Conservation (phyloP, 2,113 vertebrate genomes). For the Nothoprocta pentlandii region DNA sequence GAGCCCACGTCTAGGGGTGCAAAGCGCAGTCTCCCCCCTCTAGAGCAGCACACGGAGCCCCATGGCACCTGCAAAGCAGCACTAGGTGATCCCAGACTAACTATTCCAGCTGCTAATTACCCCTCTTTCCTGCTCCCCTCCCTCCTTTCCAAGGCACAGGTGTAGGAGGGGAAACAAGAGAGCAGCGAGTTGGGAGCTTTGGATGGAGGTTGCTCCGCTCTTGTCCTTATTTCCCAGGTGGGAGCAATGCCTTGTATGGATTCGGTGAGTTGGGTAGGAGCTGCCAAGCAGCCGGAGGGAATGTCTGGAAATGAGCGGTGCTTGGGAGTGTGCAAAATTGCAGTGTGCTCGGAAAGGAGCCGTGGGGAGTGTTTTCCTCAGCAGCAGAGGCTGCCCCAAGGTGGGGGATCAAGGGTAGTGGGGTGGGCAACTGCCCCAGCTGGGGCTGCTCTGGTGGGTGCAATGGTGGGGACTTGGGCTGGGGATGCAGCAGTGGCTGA, state of each 20-base stretch:
- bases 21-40: not conserved
- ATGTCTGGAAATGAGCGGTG: not conserved
- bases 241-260: too few species aligned
- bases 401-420: not conserved
- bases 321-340: not conserved
- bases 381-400: not conserved
- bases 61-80: fast-evolving
- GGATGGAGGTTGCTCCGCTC: fast-evolving
- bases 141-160: not conserved
- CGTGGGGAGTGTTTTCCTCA: not conserved
- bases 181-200: fast-evolving
- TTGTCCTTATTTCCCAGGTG: not conserved
- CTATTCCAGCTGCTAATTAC: not conserved
- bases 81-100: not conserved
- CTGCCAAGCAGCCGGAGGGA: not conserved
- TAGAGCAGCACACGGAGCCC: fast-evolving
- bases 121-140: not conserved
- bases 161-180: fast-evolving
- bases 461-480: too few species aligned
- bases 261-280: not conserved
- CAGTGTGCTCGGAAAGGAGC: not conserved
- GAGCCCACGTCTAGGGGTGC: not conserved
- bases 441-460: not conserved
- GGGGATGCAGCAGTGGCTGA: constrained; percentile 43
- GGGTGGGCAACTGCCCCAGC: too few species aligned